Conservation (phyloP, 2,113 vertebrate species). For the Fulica atra region DNA sequence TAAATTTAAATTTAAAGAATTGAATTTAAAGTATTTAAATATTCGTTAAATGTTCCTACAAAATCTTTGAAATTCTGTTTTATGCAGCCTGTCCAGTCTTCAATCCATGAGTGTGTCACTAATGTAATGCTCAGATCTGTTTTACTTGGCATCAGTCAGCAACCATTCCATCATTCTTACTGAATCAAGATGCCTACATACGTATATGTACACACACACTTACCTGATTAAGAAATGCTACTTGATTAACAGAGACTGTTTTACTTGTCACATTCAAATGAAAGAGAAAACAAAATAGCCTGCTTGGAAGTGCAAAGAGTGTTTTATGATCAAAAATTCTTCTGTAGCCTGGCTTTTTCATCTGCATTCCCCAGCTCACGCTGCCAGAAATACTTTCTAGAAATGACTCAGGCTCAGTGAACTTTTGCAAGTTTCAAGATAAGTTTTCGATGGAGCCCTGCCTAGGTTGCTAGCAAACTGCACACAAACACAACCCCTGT, state of each 20-base stretch:
- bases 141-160: neutral
- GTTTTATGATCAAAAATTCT: neutral
- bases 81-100: neutral
- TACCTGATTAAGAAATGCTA: neutral
- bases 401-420: neutral
- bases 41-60: neutral
- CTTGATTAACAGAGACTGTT: neutral
- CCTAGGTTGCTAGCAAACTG: neutral
- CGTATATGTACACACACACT: neutral
- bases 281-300: neutral
- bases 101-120: neutral
- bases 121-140: neutral
- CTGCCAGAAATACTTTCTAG: neutral
- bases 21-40: no score
- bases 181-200: neutral
- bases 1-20: no score
- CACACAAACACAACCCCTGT: neutral
- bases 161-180: neutral
- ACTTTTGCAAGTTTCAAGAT: neutral
- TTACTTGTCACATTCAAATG: neutral
- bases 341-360: neutral
- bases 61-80: neutral
- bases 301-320: neutral
- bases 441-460: neutral
- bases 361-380: neutral